phyloP scores from a whole-genome alignment of 2,113 vertebrate species.

The Morone saxatilis region DNA sequence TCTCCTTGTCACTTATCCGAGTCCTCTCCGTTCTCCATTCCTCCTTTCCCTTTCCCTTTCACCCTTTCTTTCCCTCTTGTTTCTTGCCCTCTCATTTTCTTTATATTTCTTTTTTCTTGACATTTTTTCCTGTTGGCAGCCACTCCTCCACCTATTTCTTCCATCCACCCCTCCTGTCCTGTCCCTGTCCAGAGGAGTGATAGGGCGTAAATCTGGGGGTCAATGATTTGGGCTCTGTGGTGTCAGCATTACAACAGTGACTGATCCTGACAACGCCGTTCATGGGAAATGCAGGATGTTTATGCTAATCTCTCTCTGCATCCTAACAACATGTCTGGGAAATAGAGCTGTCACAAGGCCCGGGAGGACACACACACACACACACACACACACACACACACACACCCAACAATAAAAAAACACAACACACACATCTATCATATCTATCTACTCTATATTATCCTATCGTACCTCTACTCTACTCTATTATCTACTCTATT shows the following conservation, averaged over 20 bases:
- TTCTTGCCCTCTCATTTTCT: background rate
- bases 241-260: conserved; percentile 58
- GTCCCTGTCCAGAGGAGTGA: conserved; percentile 68
- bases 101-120: background rate
- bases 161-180: conserved; percentile 8
- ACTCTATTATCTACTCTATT: too few relatives aligned
- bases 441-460: too few relatives aligned
- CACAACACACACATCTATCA: conserved; percentile 16
- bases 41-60: background rate
- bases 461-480: too few relatives aligned
- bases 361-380: background rate
- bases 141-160: background rate
- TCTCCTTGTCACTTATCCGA: background rate
- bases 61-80: background rate
- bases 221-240: conserved; percentile 64
- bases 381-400: conserved; percentile 37
- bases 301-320: conserved; percentile 69
- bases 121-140: background rate
- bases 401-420: too few relatives aligned
- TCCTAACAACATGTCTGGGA: conserved; percentile 55
- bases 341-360: conserved; percentile 61
- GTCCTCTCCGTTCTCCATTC: background rate
- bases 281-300: conserved; percentile 67
- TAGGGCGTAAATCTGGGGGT: conserved; percentile 69
- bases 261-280: conserved; percentile 62